Evolutionary conservation across 2,888 invertebrate genomes (phyloP).

Genomic region (Anthoptus insignis): DNA sequence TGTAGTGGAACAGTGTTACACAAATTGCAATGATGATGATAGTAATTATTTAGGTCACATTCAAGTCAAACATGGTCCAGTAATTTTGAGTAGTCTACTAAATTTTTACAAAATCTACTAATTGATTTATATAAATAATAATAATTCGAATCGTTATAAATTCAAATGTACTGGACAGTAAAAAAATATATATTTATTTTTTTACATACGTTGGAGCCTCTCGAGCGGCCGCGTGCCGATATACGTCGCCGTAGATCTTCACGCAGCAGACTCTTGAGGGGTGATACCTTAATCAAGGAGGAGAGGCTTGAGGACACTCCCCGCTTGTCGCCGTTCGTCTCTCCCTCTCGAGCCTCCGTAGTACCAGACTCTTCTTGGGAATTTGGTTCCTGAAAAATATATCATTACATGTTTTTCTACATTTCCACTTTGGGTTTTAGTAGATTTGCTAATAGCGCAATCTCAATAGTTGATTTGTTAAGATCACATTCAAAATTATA

Average conservation of each 20-base stretch:
- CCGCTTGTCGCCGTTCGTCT: conserved; percentile 75
- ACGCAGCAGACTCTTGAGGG: conserved; percentile 93
- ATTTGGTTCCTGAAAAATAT: conserved; percentile 67
- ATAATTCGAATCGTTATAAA: too few relatives aligned
- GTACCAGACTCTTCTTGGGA: conserved; percentile 66
- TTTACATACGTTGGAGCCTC: conserved; percentile 79
- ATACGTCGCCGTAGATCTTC: conserved; percentile 95
- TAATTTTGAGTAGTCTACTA: too few relatives aligned
- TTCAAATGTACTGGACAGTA: conserved; percentile 10
- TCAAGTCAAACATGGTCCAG: background rate
- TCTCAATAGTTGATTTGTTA: too few relatives aligned
- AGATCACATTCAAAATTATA: too few relatives aligned
- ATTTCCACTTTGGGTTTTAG: too few relatives aligned
- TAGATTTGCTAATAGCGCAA: too few relatives aligned
- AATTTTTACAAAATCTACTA: too few relatives aligned
- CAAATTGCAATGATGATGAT: too few relatives aligned
- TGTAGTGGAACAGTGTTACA: too few relatives aligned
- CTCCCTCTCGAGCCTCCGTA: conserved; percentile 67
- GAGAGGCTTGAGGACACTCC: conserved; percentile 90
- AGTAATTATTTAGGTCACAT: too few relatives aligned
- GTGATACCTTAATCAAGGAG: conserved; percentile 94
- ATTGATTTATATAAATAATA: too few relatives aligned
- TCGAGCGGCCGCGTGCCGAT: conserved; percentile 89
- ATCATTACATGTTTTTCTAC: background rate
- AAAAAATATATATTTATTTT: conserved; percentile 5